Evolutionary conservation across 1,140 invertebrate species (phyloP), one percentile per base, ranked within the genome.

Genomic region (Solenopsis fugax): DNA sequence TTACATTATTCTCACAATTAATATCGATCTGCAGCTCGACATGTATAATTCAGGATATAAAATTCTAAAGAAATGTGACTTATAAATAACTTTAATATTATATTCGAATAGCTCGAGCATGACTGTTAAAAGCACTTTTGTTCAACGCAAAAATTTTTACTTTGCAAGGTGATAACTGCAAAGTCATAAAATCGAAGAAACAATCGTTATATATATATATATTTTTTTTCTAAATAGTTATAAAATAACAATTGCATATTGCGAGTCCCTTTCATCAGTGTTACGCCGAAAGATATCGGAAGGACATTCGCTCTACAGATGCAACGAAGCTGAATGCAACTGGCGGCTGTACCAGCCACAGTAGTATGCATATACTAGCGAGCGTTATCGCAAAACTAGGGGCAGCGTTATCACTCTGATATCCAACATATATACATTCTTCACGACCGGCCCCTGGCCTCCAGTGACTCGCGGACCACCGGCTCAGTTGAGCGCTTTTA

Each of bases 351-450:
- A 91, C 56, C 87, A 90, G 76, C 60, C 60, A 60, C 9, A 18
- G 60, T 21, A n/a, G 41, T n/a, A 87, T 67, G 80, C 50, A 69
- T 48, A 48, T 69, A 60, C 80, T 24, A 81, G 54, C 72, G 78
- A 45, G 64, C 82, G 90, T 94, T 93, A 93, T 93, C 91, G 90
- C 82, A n/a, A 88, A 58, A 50, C 45, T 89, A 93, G 89, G 89
- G 92, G 89, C 91, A 89, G 86, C 88, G 89, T 94, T 94, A 94
- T 94, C 94, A 92, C 88, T 92, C 89, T 92, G 93, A 94, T 94
- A 94, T 93, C 90, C 91, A 91, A 93, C 89, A 86, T 93, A 93
- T 94, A 94, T 93, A 92, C 92, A 93, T 93, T 85, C 91, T 89
- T 88, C 88, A 92, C 92, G 76, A 90, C 50, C 90, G 91, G 90